Base-by-base conservation (phyloP, 2,797 vertebrate genomes). In the Sebastes hubbsi region DNA sequence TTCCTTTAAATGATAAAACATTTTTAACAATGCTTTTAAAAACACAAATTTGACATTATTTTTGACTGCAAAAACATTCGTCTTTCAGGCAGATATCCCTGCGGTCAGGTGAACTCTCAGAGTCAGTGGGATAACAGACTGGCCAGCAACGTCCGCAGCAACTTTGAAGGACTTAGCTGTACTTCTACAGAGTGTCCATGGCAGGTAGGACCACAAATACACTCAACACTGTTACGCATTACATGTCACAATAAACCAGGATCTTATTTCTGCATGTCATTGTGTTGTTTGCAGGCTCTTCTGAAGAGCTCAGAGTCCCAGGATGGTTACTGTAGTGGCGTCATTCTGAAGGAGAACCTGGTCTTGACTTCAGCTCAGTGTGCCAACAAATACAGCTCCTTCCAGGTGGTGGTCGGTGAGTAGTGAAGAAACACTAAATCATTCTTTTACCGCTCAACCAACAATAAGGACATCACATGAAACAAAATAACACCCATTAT, bases 341-440 rank as follows among this genome's bases (percentile, higher is more conserved):
- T 96, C 73, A 96, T 96, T 55, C 81, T 96, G 77, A 96, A 93
- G 82, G 89, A 94, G 42, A 95, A 96, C 72, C 78, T 96, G 86
- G 91, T 96, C 29, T 73, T 96, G 84, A 96, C 96, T 32, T 90
- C 95, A 22, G 96, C 95, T 68, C 82, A 92, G 79, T 96, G 96
- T 75, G 90, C 78, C 61, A 58, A 3, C 6, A 95, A 89, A 74
- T 80, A 93, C 85, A 2, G 0, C 0, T 16, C 60, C 60, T 94
- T 96, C 81, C 84, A 91, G 60, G 95, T 96, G 75, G 85, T 27
- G 4, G 94, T 96, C 0, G 95, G 96, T 96, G 65, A 95, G 96
- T 93, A 30, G 52, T 6, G 36, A 60, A 13, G 27, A 52, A 29
- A 70, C 32, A 11, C 30, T 20, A 2, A 4, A 56, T 36, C n/a